A percentile compares a stretch with the other conserved stretches of the same genome.
These are phyloP conservation scores for Pantherophis alleghaniensis DNA, from an alignment of 2,797 vertebrate species.

Conservation along the genomic window DNA sequence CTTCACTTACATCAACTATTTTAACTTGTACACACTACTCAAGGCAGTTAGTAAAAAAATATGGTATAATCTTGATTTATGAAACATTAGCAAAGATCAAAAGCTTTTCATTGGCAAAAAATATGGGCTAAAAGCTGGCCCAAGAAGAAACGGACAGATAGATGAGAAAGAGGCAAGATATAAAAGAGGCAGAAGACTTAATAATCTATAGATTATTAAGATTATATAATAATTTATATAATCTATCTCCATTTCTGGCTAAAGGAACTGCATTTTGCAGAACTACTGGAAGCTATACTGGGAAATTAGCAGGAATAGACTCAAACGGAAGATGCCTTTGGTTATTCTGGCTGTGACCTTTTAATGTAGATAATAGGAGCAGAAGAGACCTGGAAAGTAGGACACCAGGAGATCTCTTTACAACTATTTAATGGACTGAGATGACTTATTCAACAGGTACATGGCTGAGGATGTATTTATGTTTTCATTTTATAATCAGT, in stretches of 20 bases:
- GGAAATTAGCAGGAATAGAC: background rate
- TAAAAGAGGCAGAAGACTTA: background rate
- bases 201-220: background rate
- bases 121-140: background rate
- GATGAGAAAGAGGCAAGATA: background rate
- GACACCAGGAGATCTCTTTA: background rate
- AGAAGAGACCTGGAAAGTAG: background rate
- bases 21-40: background rate
- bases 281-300: background rate
- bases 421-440: background rate
- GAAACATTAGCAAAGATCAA: background rate
- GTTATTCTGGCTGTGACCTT: background rate
- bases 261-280: background rate
- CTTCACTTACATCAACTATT: background rate
- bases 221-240: background rate
- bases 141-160: background rate
- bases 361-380: background rate
- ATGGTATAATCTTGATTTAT: background rate
- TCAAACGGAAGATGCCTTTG: background rate
- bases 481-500: background rate
- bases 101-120: background rate
- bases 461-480: background rate
- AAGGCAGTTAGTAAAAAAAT: background rate
- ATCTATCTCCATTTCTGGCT: background rate
- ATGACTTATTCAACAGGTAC: background rate